phyloP scores from a whole-genome alignment of 2,888 invertebrate species.

The Amiota mariae region DNA sequence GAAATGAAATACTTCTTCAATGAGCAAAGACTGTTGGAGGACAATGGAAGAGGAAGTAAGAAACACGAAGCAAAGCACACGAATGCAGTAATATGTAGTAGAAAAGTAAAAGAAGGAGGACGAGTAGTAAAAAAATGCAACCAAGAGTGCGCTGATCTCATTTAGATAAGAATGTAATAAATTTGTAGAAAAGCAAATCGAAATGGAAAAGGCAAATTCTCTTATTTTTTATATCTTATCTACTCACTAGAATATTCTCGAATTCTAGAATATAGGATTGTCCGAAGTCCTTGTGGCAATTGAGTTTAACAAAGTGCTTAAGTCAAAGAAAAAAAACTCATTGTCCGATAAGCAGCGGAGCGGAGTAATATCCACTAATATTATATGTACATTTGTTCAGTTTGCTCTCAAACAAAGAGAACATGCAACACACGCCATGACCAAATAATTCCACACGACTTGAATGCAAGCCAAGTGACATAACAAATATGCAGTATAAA shows the following conservation, averaged over 20 bases:
- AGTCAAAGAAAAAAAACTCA: not conserved
- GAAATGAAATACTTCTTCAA: constrained; percentile 3
- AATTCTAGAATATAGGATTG: not conserved
- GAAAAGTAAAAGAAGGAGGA: not conserved
- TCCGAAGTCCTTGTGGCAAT: not conserved
- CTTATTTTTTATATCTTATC: constrained; percentile 3
- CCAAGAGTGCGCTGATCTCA: constrained; percentile 14
- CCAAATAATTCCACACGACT: too few relatives aligned
- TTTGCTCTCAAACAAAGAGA: too few relatives aligned
- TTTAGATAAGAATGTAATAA: constrained; percentile 21
- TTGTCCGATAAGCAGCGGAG: not conserved
- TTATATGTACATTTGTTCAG: too few relatives aligned
- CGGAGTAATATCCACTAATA: too few relatives aligned
- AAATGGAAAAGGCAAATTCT: not conserved
- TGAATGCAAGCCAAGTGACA: too few relatives aligned
- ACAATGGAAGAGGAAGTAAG: not conserved
- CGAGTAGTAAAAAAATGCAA: not conserved
- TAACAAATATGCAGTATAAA: too few relatives aligned
- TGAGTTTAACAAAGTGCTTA: not conserved
- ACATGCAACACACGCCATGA: too few relatives aligned
- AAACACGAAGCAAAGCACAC: not conserved
- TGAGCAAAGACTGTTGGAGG: not conserved
- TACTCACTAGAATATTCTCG: not conserved
- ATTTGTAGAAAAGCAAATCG: constrained; percentile 8
- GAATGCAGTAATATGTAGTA: not conserved